phyloP scores from a whole-genome alignment of 2,113 vertebrate genomes.

The Danionella cerebrum region DNA sequence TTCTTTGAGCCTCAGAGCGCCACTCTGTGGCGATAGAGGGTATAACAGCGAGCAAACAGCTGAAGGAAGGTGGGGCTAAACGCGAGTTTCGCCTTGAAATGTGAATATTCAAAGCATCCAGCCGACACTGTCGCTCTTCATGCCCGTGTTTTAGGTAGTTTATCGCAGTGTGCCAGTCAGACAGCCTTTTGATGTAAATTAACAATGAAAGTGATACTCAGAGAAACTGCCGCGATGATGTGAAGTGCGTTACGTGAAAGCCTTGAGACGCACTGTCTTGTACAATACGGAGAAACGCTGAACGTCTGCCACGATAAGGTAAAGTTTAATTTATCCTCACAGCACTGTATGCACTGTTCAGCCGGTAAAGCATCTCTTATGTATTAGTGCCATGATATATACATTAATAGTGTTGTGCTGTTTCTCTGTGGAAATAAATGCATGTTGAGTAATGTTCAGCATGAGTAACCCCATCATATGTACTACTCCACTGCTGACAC shows the following conservation, averaged over 20 bases:
- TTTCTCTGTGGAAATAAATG: background rate
- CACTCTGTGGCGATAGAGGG: background rate
- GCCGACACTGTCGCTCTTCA: constrained; percentile 1
- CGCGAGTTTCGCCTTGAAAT: constrained; percentile 18
- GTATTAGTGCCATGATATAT: background rate
- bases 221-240: background rate
- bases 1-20: background rate
- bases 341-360: background rate
- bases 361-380: background rate
- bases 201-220: background rate
- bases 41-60: background rate
- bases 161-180: background rate
- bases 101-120: constrained; percentile 33
- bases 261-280: background rate
- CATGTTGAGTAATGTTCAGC: background rate
- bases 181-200: background rate
- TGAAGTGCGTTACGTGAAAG: background rate
- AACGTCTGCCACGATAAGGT: constrained; percentile 1
- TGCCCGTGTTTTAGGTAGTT: constrained; percentile 8
- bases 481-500: background rate
- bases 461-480: background rate
- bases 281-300: background rate
- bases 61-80: constrained; percentile 37
- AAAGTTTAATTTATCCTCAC: constrained; percentile 21
- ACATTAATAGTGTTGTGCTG: background rate